phyloP scores from a whole-genome alignment of 2,888 invertebrate genomes.

The Xestia c-nigrum region DNA sequence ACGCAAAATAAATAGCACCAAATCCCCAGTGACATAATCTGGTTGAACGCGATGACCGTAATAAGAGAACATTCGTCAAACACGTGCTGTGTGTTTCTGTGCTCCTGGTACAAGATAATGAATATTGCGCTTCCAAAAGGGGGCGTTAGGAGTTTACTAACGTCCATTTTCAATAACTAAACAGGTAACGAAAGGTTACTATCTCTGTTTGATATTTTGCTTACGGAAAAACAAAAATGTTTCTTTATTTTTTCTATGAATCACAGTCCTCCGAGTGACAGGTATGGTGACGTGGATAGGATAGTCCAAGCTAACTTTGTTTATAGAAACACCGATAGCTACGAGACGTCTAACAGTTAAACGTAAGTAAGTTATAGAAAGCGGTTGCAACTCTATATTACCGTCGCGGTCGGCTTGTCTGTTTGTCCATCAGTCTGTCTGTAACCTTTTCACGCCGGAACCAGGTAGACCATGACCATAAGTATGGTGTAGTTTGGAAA shows the following conservation, averaged over 20 bases:
- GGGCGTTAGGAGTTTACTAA: background rate
- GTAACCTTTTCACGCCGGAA: background rate
- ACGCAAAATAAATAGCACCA: constrained; percentile 40
- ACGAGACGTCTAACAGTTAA: too few relatives aligned
- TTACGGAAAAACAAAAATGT: too few relatives aligned
- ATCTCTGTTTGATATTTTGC: too few relatives aligned
- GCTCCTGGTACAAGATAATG: constrained; percentile 47
- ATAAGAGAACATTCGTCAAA: constrained; percentile 49
- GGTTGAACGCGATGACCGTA: constrained; percentile 59
- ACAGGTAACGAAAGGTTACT: too few relatives aligned
- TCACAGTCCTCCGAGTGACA: too few relatives aligned
- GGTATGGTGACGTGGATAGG: too few relatives aligned
- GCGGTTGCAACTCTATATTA: too few relatives aligned
- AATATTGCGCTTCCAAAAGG: background rate
- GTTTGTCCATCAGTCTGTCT: background rate
- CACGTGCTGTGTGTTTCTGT: constrained; percentile 40
- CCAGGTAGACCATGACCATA: background rate
- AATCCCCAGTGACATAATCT: constrained; percentile 59
- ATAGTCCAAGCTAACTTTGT: too few relatives aligned
- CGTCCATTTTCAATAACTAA: too few relatives aligned
- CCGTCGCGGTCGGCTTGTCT: background rate
- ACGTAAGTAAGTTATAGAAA: too few relatives aligned
- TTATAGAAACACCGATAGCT: too few relatives aligned
- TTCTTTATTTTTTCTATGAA: too few relatives aligned
- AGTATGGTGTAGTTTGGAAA: background rate